phyloP scores from a whole-genome alignment of 2,113 vertebrate species.

The Fregata magnificens region DNA sequence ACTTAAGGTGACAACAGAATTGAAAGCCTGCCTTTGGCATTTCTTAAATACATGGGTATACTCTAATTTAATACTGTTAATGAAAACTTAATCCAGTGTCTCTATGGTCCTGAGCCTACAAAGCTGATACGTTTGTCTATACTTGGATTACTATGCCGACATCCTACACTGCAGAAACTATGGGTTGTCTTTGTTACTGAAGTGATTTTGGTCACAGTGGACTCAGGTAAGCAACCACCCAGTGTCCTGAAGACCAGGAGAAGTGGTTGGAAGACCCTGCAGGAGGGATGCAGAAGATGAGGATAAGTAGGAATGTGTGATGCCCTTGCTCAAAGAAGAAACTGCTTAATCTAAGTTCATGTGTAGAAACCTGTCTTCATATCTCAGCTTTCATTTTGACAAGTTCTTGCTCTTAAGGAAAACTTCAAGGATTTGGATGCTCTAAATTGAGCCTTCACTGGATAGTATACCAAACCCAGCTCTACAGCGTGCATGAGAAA shows the following conservation, averaged over 20 bases:
- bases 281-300: not conserved
- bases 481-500: not conserved
- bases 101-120: not conserved
- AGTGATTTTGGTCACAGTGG: not conserved
- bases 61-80: not conserved
- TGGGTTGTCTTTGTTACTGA: not conserved
- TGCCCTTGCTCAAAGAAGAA: not conserved
- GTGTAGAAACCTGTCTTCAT: fast-evolving
- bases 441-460: not conserved
- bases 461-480: not conserved
- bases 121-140: fast-evolving
- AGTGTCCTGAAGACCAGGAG: not conserved
- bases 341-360: not conserved
- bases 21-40: not conserved
- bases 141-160: fast-evolving
- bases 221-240: not conserved
- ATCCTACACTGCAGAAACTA: not conserved
- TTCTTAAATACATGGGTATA: fast-evolving
- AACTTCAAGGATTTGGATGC: not conserved
- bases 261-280: not conserved
- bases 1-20: not conserved
- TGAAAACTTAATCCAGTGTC: not conserved
- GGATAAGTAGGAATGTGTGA: not conserved
- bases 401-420: not conserved
- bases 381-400: not conserved